Base-by-base conservation (phyloP, 2,888 invertebrate species). In the Hymenopus coronatus region DNA sequence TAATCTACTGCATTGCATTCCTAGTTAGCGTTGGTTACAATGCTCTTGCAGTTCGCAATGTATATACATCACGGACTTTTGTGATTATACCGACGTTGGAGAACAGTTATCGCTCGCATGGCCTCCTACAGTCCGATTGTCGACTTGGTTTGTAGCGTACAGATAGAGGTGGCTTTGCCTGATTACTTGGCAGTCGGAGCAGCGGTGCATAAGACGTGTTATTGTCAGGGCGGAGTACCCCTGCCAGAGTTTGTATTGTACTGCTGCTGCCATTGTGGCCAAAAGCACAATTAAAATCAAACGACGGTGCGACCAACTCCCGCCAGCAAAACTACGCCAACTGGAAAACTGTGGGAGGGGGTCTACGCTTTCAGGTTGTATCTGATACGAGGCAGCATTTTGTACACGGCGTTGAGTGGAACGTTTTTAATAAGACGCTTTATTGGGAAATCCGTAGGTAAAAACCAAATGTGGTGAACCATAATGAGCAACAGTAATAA, bases 71-170 rank as follows among this genome's bases (percentile, higher is more conserved):
- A 40, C 40, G 12, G 9, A 40, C 40, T 40, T 40, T 70, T 70
- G 54, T 70, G 54, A 70, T 70, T 70, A 70, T 70, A 70, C 54
- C 54, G 54, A 20, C 54, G 25, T 20, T 70, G 54, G 25, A 70
- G 54, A 70, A 70, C 54, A 25, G 54, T 40, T 40, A 40, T 25
- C 70, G 87, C 81, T 81, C 33, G 30, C 30, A 82, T 82, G 82
- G 87, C 87, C 87, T 28, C 87, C 81, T 87, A 82, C 87, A 87
- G 87, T 87, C 87, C 81, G 81, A 87, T 87, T 87, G 82, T 87
- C 85, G 40, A 85, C 85, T 85, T 85, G 46, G 46, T 40, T 40
- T 25, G 30, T 25, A 33, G 6, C 28, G 28, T 84, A 20, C 54
- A 70, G n/a, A 81, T 82, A 82, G 82, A 84, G 82, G 54, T 70